These are phyloP conservation scores for Menura novaehollandiae DNA, from an alignment of 2,113 vertebrate species.

Conservation along the genomic window DNA sequence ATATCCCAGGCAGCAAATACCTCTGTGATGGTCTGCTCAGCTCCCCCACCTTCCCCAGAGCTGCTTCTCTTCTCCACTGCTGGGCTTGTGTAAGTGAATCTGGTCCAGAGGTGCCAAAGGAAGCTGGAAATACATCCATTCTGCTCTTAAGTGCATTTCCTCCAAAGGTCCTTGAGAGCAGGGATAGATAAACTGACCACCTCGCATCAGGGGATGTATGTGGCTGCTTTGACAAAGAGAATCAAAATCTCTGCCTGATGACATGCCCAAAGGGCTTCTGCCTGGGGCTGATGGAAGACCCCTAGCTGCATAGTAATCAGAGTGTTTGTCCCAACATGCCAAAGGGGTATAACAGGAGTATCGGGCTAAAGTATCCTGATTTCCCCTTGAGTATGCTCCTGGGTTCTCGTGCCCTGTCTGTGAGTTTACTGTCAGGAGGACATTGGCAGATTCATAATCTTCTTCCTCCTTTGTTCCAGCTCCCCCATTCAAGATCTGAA, in stretches of 20 bases:
- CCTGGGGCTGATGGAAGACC: background rate
- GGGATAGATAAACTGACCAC: background rate
- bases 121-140: background rate
- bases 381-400: background rate
- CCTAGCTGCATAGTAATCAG: background rate
- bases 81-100: slow-evolving; percentile 76
- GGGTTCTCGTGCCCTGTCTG: background rate
- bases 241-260: background rate
- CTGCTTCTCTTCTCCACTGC: slow-evolving; percentile 79
- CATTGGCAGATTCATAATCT: background rate
- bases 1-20: slow-evolving; percentile 70
- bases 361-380: background rate
- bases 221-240: background rate
- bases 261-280: background rate
- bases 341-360: background rate
- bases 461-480: slow-evolving; percentile 65
- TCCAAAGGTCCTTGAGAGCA: background rate
- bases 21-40: slow-evolving; percentile 2
- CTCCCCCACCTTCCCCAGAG: slow-evolving; percentile 42
- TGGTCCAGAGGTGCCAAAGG: background rate
- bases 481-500: slow-evolving; percentile 39
- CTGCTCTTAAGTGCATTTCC: background rate
- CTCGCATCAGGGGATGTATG: background rate
- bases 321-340: background rate
- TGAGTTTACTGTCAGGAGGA: background rate